These are phyloP conservation scores for Nothoprocta perdicaria DNA, from an alignment of 2,113 vertebrate species.

Conservation along the genomic window DNA sequence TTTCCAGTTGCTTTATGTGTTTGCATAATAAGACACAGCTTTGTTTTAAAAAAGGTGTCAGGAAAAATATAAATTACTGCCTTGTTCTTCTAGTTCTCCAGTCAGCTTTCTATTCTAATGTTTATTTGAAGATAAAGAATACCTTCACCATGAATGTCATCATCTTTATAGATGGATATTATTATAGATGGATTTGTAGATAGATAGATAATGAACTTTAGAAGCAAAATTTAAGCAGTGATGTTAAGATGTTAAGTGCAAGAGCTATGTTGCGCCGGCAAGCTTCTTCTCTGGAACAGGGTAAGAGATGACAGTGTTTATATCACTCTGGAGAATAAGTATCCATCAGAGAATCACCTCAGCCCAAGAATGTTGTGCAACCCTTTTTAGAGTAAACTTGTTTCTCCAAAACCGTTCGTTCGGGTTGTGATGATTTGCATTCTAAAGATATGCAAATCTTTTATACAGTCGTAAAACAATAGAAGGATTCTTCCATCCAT, in stretches of 20 bases:
- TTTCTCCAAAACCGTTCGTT: not conserved
- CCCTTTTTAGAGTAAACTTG: not conserved
- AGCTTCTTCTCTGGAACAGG: not conserved
- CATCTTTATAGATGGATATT: not conserved
- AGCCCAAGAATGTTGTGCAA: slow-evolving; percentile 8
- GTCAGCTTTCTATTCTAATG: not conserved
- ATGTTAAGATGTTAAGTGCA: not conserved
- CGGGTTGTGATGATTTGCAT: not conserved
- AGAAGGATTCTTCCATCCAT: not conserved
- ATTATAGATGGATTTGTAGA: no score
- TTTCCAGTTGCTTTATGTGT: not conserved
- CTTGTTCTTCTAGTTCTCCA: not conserved
- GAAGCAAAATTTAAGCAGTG: not conserved
- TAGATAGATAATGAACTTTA: not conserved
- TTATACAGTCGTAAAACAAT: slow-evolving; percentile 12
- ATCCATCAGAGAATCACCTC: not conserved
- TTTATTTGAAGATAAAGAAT: not conserved
- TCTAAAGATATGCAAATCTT: not conserved
- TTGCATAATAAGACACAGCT: not conserved
- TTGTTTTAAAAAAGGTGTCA: not conserved
- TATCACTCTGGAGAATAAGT: not conserved
- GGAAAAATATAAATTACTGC: not conserved
- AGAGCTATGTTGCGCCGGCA: not conserved
- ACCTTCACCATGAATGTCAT: not conserved
- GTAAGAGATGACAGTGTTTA: not conserved